phyloP scores from a whole-genome alignment of 2,113 vertebrate genomes.

The Axis porcinus region DNA sequence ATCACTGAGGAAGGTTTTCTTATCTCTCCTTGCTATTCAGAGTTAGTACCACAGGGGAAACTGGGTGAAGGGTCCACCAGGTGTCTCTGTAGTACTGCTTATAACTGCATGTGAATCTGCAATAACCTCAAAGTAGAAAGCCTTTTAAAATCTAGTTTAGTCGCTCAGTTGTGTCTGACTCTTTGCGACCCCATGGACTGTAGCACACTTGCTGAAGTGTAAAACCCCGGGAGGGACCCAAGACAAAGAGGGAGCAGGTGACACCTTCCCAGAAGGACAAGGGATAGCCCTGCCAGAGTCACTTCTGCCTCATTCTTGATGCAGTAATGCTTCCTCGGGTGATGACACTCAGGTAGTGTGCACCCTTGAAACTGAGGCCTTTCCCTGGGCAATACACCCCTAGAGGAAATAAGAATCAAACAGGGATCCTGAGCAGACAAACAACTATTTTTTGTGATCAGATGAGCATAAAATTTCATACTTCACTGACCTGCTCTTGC shows the following conservation, averaged over 20 bases:
- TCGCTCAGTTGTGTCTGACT: not conserved
- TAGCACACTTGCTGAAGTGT: not conserved
- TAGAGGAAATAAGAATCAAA: not conserved
- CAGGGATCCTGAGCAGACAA: not conserved
- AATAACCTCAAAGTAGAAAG: constrained; percentile 6
- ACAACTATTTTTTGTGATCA: not conserved
- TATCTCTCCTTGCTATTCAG: not conserved
- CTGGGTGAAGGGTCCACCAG: not conserved
- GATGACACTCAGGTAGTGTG: not conserved
- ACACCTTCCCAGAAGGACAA: not conserved
- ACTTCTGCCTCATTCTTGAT: not conserved
- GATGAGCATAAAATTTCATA: constrained; percentile 15
- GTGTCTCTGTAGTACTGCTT: not conserved
- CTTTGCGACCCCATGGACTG: not conserved
- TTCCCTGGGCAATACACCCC: not conserved
- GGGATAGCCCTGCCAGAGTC: not conserved
- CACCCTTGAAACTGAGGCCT: not conserved
- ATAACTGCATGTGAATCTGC: not conserved
- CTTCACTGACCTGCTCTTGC: not conserved
- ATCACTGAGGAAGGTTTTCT: not conserved
- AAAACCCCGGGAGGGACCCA: not conserved
- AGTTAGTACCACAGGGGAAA: not conserved
- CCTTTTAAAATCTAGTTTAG: not conserved
- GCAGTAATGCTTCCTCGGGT: not conserved
- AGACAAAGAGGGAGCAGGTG: not conserved